A percentile compares a stretch with the other conserved stretches of the same genome.
Conservation (phyloP, 2,113 vertebrate genomes). For the Caloenas nicobarica region DNA sequence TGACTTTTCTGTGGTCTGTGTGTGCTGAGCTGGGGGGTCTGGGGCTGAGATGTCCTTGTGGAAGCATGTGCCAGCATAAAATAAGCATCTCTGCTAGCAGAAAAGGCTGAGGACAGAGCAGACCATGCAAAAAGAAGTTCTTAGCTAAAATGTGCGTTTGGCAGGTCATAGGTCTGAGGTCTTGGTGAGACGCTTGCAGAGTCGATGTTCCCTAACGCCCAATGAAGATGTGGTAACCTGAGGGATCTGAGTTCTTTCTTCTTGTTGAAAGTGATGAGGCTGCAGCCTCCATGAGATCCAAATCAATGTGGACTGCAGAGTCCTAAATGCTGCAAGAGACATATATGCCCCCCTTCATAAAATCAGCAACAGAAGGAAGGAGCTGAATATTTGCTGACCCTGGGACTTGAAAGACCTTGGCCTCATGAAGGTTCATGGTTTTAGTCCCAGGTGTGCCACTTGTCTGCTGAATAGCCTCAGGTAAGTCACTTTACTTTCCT, state of each 20-base stretch:
- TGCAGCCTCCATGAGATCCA: neutral
- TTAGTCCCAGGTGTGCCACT: neutral
- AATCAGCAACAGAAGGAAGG: neutral
- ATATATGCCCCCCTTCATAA: neutral
- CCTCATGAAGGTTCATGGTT: neutral
- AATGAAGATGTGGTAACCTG: neutral
- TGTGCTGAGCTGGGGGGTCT: rapidly evolving
- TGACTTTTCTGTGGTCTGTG: neutral
- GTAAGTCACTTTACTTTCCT: neutral
- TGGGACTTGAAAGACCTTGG: neutral
- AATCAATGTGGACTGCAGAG: neutral
- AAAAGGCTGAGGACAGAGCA: neutral
- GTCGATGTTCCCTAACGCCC: rapidly evolving
- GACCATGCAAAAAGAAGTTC: neutral
- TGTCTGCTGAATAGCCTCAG: neutral
- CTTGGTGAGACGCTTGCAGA: neutral
- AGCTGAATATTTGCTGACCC: neutral
- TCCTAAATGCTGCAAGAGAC: neutral
- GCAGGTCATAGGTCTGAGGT: neutral
- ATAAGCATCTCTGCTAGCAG: neutral
- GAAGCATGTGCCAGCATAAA: neutral
- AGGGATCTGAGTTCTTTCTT: neutral
- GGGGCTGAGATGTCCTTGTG: neutral
- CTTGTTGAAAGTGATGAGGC: neutral
- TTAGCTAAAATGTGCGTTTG: neutral